A percentile compares a stretch with the other conserved stretches of the same genome.
Conservation (phyloP, 2,888 invertebrate genomes). For the Gandaritis pyraliata region DNA sequence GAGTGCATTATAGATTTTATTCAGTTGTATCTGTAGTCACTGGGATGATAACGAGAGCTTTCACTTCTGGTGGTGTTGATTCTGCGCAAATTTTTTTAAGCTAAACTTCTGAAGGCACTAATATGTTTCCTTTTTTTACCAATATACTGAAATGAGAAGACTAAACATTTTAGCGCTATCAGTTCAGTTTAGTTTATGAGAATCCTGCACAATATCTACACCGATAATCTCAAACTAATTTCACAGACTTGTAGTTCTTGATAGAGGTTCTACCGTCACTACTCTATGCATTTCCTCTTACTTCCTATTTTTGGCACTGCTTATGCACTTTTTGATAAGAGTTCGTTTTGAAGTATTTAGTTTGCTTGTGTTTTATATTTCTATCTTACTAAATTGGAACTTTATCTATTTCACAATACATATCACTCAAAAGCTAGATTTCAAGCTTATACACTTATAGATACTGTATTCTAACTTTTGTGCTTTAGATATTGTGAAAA, state of each 20-base stretch:
- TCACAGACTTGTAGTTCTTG: slow-evolving; percentile 44
- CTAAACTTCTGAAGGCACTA: slow-evolving; percentile 5
- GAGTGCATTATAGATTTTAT: slow-evolving; percentile 59
- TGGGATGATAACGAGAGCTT: slow-evolving; percentile 40
- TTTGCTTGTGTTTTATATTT: slow-evolving; percentile 54
- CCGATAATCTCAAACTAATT: slow-evolving; percentile 28
- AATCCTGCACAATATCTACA: slow-evolving; percentile 6
- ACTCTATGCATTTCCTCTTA: slow-evolving; percentile 40
- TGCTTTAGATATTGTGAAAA: slow-evolving; percentile 26
- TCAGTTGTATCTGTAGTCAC: slow-evolving; percentile 40
- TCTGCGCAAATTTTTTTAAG: slow-evolving; percentile 22
- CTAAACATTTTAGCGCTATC: slow-evolving; percentile 7
- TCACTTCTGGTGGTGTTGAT: slow-evolving; percentile 37
- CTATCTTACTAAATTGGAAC: slow-evolving; percentile 32
- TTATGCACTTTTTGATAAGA: slow-evolving; percentile 66
- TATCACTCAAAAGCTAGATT: background rate
- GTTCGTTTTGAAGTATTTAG: slow-evolving; percentile 49
- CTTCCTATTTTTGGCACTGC: slow-evolving; percentile 67
- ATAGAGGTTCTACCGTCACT: slow-evolving; percentile 32
- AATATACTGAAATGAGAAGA: slow-evolving; percentile 15
- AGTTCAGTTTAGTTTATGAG: slow-evolving; percentile 20
- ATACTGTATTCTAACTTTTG: slow-evolving; percentile 3
- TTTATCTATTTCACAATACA: slow-evolving; percentile 33
- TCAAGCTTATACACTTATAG: background rate
- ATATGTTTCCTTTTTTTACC: slow-evolving; percentile 13